Evolutionary conservation across 2,888 invertebrate species (phyloP).

Genomic region (Hybos culiciformis): DNA sequence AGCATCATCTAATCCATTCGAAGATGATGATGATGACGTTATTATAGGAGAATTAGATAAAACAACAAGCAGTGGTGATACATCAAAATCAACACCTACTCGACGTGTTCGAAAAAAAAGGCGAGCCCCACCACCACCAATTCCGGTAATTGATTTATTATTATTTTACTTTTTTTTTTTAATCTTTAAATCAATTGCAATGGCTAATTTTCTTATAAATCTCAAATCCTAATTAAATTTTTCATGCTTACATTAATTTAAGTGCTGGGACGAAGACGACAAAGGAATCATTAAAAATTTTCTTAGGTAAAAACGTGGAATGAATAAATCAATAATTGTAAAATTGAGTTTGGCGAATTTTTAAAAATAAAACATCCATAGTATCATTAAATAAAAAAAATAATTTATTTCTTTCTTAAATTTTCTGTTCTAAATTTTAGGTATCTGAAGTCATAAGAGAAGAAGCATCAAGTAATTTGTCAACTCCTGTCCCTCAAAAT

Average conservation of each 20-base stretch:
- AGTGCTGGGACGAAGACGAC: background rate
- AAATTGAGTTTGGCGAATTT: background rate
- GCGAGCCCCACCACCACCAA: conserved; percentile 46
- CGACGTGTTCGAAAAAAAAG: conserved; percentile 48
- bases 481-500: no score
- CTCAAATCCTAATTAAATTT: background rate
- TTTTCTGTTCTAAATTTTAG: conserved; percentile 9
- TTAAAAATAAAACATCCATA: background rate
- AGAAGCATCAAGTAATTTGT: conserved; percentile 7
- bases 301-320: background rate
- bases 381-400: background rate
- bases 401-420: background rate
- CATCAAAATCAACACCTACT: conserved; percentile 21
- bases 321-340: background rate
- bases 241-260: background rate
- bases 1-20: conserved; percentile 43
- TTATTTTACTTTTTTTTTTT: background rate
- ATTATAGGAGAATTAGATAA: conserved; percentile 5
- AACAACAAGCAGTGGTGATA: conserved; percentile 14
- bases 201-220: no score
- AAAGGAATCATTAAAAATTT: background rate
- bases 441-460: conserved; percentile 13
- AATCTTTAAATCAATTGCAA: background rate
- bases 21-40: conserved; percentile 31
- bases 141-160: background rate